These are phyloP conservation scores for Ephestia elutella DNA, from an alignment of 1,140 invertebrate genomes.

Conservation along the genomic window DNA sequence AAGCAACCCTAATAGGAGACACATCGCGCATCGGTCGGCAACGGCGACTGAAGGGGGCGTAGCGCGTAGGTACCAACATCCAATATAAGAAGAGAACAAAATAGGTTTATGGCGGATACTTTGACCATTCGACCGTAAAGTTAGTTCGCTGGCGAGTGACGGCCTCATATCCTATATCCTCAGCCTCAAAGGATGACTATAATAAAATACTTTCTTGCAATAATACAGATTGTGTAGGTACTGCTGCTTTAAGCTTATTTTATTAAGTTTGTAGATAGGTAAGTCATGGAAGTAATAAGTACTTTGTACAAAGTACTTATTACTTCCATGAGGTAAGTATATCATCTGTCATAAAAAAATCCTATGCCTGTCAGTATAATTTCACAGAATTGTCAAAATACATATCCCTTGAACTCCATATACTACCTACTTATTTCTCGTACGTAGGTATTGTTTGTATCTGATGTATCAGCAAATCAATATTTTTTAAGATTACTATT, in stretches of 20 bases:
- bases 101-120: slow-evolving; percentile 74
- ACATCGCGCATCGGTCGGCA: slow-evolving; percentile 59
- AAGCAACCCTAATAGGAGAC: slow-evolving; percentile 51
- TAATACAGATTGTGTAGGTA: not conserved
- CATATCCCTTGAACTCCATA: too few relatives aligned
- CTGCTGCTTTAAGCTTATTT: not conserved
- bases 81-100: slow-evolving; percentile 74
- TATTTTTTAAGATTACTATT: too few relatives aligned
- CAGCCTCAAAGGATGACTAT: not conserved
- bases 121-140: slow-evolving; percentile 71
- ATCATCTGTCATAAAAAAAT: too few relatives aligned
- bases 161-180: slow-evolving; percentile 40
- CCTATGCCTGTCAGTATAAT: too few relatives aligned
- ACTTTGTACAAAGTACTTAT: too few relatives aligned
- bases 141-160: slow-evolving; percentile 60
- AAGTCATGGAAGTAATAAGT: too few relatives aligned
- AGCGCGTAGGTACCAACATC: slow-evolving; percentile 45
- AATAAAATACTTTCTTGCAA: slow-evolving; percentile 1
- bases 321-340: too few relatives aligned
- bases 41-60: slow-evolving; percentile 59
- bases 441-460: too few relatives aligned
- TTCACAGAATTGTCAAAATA: too few relatives aligned
- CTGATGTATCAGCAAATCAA: too few relatives aligned
- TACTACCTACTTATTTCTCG: too few relatives aligned
- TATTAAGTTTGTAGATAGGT: too few relatives aligned